Evolutionary conservation across 2,113 vertebrate genomes (phyloP).

Genomic region (Crypturellus undulatus): DNA sequence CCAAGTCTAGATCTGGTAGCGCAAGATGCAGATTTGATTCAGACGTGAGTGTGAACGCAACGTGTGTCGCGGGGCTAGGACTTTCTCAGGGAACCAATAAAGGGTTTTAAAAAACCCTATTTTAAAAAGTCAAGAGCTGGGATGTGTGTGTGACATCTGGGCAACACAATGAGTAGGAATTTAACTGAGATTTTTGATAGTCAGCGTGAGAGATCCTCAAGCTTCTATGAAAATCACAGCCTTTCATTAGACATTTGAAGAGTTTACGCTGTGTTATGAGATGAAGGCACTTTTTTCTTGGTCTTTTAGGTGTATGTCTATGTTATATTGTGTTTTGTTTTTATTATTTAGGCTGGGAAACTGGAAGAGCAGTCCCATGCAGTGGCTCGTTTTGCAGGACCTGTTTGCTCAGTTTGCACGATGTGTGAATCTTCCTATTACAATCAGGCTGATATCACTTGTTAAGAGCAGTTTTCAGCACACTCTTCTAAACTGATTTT

Average conservation of each 20-base stretch:
- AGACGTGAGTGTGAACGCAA: slow-evolving; percentile 87
- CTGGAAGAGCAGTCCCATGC: neutral
- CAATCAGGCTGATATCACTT: neutral
- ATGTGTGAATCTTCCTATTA: neutral
- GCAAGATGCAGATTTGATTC: slow-evolving; percentile 87
- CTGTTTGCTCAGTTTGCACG: neutral
- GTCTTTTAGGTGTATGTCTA: neutral
- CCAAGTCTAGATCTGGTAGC: slow-evolving; percentile 80
- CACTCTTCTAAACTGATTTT: neutral
- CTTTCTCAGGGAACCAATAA: neutral
- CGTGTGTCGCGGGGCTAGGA: neutral
- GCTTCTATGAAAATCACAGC: neutral
- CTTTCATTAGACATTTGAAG: neutral
- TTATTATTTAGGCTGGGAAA: neutral
- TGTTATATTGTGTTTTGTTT: neutral
- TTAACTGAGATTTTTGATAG: neutral
- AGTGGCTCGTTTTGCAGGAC: neutral
- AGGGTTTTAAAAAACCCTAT: too few species aligned
- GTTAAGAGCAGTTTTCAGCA: neutral
- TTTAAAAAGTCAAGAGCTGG: neutral
- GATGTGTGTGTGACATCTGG: neutral
- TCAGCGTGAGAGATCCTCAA: neutral
- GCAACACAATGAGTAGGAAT: neutral
- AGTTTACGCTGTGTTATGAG: neutral
- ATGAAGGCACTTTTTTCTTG: neutral